Base-by-base conservation (phyloP, 2,888 invertebrate genomes). In the Drosophila limbata region DNA sequence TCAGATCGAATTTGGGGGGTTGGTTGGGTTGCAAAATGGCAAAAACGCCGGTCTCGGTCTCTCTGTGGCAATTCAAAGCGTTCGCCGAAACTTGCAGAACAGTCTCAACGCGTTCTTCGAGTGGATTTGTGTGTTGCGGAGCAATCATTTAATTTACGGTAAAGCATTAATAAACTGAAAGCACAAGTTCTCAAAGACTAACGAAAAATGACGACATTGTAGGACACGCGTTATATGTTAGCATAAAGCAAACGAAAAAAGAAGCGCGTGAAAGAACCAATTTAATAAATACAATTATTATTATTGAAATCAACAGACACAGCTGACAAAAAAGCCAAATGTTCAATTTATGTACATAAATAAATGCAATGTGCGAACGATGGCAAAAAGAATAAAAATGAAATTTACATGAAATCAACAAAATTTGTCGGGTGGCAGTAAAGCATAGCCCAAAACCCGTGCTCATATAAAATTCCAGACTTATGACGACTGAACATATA, bases 1-100 rank as follows among this genome's bases (percentile, higher is more conserved):
- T 67, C 55, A 25, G 33, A 10, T 8, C 11, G 39, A 61, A 33
- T 51, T 65, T 65, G 62, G 66, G 78, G 44, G 73, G 63, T 33
- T 31, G 11, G 10, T 3, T 6, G 13, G 5, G 4, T 8, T 40
- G 53, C 48, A 61, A 45, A 61, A 45, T 55, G 48, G 55, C 50
- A 87, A 87, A 80, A 87, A 82, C 66, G 84, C 81, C 81, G 87
- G 81, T 82, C 79, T 76, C 84, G 74, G 40, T 15, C 47, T 33
- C 74, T 55, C 74, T 62, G 73, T 77, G 77, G 65, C 73, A 68
- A 73, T 53, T 76, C 53, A 17, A 13, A 44, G 15, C 15, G 39
- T 37, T 71, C 39, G 45, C 55, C 57, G 60, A 69, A 75, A 63
- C 63, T 42, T 10, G 31, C 37, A 9, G 57, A 44, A 64, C 81